Base-by-base conservation (phyloP, 30 jellyfish, hydroid and myxozoan genomes). In the Turritopsis dohrnii region DNA sequence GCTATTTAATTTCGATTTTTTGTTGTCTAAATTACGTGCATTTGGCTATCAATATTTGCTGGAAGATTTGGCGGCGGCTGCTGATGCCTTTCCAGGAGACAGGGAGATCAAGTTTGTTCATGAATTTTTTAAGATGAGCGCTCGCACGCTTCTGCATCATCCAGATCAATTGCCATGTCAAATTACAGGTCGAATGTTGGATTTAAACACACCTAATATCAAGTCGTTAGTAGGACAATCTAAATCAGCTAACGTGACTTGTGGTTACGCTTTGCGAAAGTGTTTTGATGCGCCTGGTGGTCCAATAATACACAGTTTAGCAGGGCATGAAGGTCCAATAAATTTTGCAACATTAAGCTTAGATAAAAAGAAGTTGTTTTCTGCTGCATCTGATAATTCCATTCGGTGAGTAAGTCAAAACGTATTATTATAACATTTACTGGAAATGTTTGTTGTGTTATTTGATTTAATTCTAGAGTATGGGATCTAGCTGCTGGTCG, bases 271-370 rank as follows among this genome's bases (percentile, higher is more conserved):
- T 16, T 71, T 88, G 1, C 23, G 71, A n/a, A n/a, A 82, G 0
- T 91, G 97, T 74, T 91, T 86, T 75, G 96, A 88, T 23, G 74
- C 74, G 7, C 97, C 96, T 7, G 97, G 97, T 28, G 97, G 97
- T 20, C 88, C 96, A 8, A 52, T 91, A 29, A 66, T 83, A 26
- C 89, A 84, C 74, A 30, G 95, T 17, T 81, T 91, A 18, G 96
- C 96, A 18, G 97, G 97, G 0, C 97, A 91, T 29, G 71, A 83
- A 18, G 81, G 81, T 17, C 27, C 52, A 71, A 66, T 91, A n/a
- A 19, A 83, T 5, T 81, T 86, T 81, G 93, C 95, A 30, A 29
- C 90, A 20, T 25, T 87, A 0, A 20, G 96, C 18, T 72, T 73
- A 25, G 96, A 89, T 81, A 88, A 88, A 22, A 73, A 73, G 26